Base-by-base conservation (phyloP, 2,113 vertebrate genomes). In the Oncorhynchus mykiss region DNA sequence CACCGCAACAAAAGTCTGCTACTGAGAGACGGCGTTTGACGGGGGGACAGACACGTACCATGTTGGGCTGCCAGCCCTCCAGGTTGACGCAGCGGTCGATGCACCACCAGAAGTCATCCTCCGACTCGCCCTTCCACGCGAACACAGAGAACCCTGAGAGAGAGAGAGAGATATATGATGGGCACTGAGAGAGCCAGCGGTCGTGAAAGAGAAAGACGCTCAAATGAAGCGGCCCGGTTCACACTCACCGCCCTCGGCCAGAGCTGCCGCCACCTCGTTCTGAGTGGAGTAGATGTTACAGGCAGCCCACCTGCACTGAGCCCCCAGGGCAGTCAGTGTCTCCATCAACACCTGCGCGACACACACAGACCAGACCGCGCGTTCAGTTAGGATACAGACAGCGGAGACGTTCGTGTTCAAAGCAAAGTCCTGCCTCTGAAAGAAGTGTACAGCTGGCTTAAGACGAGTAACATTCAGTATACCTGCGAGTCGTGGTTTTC, bases 31-130 rank as follows among this genome's bases (percentile, higher is more conserved):
- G 0, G 9, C 0, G 39, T 8, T 39, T 39, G 39, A 45, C 31
- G 31, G 9, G 39, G 39, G 9, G 39, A 11, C 39, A 45, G 39
- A 11, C 39, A 45, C 39, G 39, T 45, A 45, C 39, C 98, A 99
- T 99, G 89, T 99, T 99, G 71, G 98, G 98, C 80, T 99, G 98
- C 98, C 98, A 99, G 11, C 98, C 96, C 57, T 99, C 98, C 3
- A 98, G 95, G 34, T 98, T 99, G 87, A 99, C 96, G 45, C 98
- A 99, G 91, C 97, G 96, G 67, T 99, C 97, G 59, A 99, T 99
- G 87, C 98, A 99, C 98, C 98, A 99, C 98, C 98, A 99, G 90
- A 99, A 99, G 85, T 99, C 98, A 7, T 99, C 98, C 88, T 99
- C 98, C 0, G 97, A 99, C 69, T 99, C 98, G 7, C 98, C 98